These are phyloP conservation scores for Rotaria macrura DNA, from an alignment of 2,888 invertebrate genomes.

Conservation along the genomic window DNA sequence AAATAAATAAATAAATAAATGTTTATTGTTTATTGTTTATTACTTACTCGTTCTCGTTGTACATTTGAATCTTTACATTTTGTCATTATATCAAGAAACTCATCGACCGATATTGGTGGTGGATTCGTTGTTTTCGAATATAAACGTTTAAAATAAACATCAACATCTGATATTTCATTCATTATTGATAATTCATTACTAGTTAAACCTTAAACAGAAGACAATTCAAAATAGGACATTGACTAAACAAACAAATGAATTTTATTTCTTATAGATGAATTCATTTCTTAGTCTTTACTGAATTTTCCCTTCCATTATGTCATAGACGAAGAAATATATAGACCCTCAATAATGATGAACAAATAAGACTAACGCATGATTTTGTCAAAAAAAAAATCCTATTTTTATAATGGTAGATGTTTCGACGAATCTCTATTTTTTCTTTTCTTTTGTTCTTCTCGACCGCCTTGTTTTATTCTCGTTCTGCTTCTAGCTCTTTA, in stretches of 20 bases:
- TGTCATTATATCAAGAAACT: conserved; percentile 86
- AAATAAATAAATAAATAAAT: too few relatives aligned
- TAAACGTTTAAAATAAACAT: conserved; percentile 79
- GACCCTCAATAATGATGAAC: not conserved
- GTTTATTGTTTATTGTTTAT: not conserved
- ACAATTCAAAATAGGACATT: not conserved
- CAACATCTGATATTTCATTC: not conserved
- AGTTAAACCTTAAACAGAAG: not conserved
- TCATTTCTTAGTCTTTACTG: not conserved
- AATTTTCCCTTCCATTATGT: not conserved
- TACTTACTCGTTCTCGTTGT: conserved; percentile 63
- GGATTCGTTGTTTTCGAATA: conserved; percentile 60
- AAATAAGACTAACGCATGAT: not conserved
- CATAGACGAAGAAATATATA: not conserved
- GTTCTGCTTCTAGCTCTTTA: not conserved
- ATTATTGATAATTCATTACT: not conserved
- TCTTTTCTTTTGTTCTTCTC: not conserved
- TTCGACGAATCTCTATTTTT: not conserved
- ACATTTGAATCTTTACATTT: conserved; percentile 81
- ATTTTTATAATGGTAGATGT: not conserved
- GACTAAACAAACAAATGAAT: not conserved
- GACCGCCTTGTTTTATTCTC: not conserved
- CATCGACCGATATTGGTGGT: conserved; percentile 86
- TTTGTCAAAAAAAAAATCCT: not conserved
- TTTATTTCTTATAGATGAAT: not conserved